These are phyloP conservation scores for Monoplex corrugatus DNA, from an alignment of 2,888 invertebrate species.

Conservation along the genomic window DNA sequence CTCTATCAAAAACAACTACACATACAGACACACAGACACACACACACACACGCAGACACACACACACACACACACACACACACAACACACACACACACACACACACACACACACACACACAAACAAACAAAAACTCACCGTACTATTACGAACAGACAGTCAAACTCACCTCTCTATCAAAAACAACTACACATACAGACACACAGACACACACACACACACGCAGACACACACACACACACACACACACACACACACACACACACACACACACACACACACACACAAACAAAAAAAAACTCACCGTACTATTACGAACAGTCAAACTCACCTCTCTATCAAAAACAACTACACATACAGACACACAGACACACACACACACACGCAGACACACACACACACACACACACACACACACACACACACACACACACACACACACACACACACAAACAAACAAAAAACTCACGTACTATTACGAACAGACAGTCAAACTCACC, in stretches of 20 bases:
- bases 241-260: neutral
- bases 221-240: neutral
- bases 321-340: neutral
- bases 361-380: neutral
- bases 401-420: neutral
- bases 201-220: neutral
- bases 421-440: neutral
- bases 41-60: too few relatives aligned
- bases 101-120: slow-evolving; percentile 1
- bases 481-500: too few relatives aligned
- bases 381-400: neutral
- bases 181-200: neutral
- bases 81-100: neutral
- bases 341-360: too few relatives aligned
- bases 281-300: neutral
- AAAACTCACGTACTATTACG: too few relatives aligned
- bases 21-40: neutral
- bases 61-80: neutral
- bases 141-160: too few relatives aligned
- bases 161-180: neutral
- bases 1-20: too few relatives aligned
- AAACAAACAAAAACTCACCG: neutral
- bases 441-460: neutral
- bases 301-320: neutral
- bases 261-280: slow-evolving; percentile 9